These are phyloP conservation scores for Phytoseiulus persimilis DNA, from an alignment of 2,888 invertebrate genomes.

Conservation along the genomic window DNA sequence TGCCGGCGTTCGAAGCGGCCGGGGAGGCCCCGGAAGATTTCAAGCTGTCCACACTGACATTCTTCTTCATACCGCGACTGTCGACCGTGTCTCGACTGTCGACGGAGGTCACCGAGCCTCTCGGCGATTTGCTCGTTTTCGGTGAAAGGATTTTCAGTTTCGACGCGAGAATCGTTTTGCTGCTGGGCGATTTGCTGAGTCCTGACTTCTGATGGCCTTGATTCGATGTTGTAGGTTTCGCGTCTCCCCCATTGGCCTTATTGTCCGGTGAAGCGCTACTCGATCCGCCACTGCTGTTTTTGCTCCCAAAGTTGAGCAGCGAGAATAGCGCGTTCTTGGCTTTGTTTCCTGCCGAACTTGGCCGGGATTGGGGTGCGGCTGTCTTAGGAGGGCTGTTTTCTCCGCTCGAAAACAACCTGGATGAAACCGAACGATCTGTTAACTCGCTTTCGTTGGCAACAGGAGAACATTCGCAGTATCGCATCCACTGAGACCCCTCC, in stretches of 20 bases:
- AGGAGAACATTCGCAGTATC: neutral
- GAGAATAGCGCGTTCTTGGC: constrained; percentile 37
- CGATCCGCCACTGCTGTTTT: constrained; percentile 23
- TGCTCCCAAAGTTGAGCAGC: constrained; percentile 30
- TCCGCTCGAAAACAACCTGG: constrained; percentile 37
- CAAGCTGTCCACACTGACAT: constrained; percentile 26
- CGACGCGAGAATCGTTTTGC: neutral
- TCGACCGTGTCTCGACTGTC: constrained; percentile 30
- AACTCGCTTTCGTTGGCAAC: neutral
- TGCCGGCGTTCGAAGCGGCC: neutral
- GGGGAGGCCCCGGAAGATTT: neutral
- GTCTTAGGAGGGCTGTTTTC: constrained; percentile 37
- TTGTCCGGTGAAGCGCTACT: neutral
- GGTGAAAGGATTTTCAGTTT: constrained; percentile 35
- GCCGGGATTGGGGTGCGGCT: constrained; percentile 31
- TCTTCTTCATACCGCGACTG: neutral
- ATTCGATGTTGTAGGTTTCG: too few species aligned
- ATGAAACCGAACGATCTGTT: neutral
- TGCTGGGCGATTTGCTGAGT: neutral
- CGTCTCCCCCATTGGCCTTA: neutral
- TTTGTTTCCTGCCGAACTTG: constrained; percentile 30
- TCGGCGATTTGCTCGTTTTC: constrained; percentile 13
- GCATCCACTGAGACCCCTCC: too few species aligned
- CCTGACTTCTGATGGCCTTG: neutral
- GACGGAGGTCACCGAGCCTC: constrained; percentile 20